These are phyloP conservation scores for Luperina nickerlii DNA, from an alignment of 2,888 invertebrate genomes.

Conservation along the genomic window DNA sequence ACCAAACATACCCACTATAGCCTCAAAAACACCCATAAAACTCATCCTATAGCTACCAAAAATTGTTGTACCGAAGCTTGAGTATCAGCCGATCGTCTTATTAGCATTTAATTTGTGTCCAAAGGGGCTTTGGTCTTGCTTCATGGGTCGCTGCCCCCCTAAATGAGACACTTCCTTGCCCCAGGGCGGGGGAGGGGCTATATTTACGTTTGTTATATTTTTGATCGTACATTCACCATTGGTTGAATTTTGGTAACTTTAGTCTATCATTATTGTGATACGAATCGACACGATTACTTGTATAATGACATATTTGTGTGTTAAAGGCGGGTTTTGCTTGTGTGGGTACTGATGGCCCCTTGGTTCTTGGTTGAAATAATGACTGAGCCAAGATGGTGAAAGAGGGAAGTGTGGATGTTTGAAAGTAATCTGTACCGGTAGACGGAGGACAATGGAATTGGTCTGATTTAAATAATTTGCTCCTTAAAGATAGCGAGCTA, in stretches of 20 bases:
- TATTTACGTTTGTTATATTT: constrained; percentile 76
- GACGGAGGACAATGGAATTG: constrained; percentile 47
- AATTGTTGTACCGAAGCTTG: constrained; percentile 61
- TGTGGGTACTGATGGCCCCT: constrained; percentile 42
- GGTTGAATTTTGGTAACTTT: constrained; percentile 69
- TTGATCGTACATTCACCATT: constrained; percentile 78
- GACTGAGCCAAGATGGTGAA: constrained; percentile 40
- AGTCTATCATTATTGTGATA: constrained; percentile 67
- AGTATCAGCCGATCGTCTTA: constrained; percentile 84
- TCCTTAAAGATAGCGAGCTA: constrained; percentile 5
- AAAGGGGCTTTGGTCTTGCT: constrained; percentile 79
- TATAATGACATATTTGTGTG: constrained; percentile 54
- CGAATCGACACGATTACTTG: constrained; percentile 59
- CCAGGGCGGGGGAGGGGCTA: constrained; percentile 80
- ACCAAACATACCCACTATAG: constrained; percentile 26
- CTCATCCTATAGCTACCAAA: constrained; percentile 69
- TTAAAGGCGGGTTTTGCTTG: constrained; percentile 48
- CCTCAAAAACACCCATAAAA: constrained; percentile 62
- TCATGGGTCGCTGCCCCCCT: constrained; percentile 88
- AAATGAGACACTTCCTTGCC: constrained; percentile 89
- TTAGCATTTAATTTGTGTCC: constrained; percentile 89
- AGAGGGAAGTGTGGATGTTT: constrained; percentile 39
- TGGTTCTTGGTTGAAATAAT: constrained; percentile 45
- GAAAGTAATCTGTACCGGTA: constrained; percentile 39
- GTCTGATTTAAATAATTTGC: constrained; percentile 22